Conservation (phyloP, 23 tunicate genomes). For the Styela plicata region DNA sequence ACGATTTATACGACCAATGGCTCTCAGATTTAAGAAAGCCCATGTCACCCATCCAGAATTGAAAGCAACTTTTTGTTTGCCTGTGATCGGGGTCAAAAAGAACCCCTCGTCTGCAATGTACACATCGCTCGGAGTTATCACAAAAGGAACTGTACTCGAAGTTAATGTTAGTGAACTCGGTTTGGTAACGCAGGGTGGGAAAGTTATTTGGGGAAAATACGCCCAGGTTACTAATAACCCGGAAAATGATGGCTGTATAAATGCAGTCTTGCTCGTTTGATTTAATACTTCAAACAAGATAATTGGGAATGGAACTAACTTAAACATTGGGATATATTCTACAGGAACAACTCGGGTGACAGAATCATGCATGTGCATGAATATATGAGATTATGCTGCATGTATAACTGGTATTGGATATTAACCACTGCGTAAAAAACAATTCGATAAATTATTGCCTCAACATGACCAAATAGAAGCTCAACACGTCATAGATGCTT, state of each 20-base stretch:
- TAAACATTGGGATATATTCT: too few relatives aligned
- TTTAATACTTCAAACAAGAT: not conserved
- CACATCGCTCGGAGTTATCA: slow-evolving; percentile 91
- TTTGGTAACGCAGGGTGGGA: slow-evolving; percentile 97
- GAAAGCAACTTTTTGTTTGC: slow-evolving; percentile 90
- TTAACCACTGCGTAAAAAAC: too few relatives aligned
- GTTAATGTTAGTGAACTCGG: slow-evolving; percentile 95
- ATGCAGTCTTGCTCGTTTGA: slow-evolving; percentile 89
- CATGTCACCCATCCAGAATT: slow-evolving; percentile 97
- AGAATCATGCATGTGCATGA: too few relatives aligned
- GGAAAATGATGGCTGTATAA: slow-evolving; percentile 97
- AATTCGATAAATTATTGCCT: too few relatives aligned
- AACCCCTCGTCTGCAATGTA: slow-evolving; percentile 92
- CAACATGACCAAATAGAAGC: too few relatives aligned
- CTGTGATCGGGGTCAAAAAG: slow-evolving; percentile 94
- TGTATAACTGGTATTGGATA: too few relatives aligned
- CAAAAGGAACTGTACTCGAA: slow-evolving; percentile 94
- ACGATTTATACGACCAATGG: slow-evolving; percentile 96
- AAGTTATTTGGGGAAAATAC: slow-evolving; percentile 96
- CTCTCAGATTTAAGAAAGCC: slow-evolving; percentile 89
- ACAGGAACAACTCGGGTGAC: too few relatives aligned
- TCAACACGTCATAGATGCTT: too few relatives aligned
- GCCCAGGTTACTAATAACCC: slow-evolving; percentile 99
- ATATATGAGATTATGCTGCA: too few relatives aligned
- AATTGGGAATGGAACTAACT: too few relatives aligned